Base-by-base conservation (phyloP, 2,888 invertebrate species). In the Coenonympha glycerion region DNA sequence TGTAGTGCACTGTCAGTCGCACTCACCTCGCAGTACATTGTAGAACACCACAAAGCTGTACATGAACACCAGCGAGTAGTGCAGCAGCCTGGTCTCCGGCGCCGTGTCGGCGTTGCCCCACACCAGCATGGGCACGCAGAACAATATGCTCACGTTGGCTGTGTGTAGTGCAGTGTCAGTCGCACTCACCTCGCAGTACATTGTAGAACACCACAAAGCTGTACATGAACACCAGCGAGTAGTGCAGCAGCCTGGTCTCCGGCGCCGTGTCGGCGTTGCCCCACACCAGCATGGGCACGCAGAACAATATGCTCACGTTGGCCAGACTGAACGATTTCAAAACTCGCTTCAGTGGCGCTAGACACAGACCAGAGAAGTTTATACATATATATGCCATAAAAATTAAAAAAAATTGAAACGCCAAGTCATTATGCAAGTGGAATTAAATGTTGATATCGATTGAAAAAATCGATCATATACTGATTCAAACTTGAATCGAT, bases 281-380 rank as follows among this genome's bases (percentile, higher is more conserved):
- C 92, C 92, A 92, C 54, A 92, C 91, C 52, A 91, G 72, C 63
- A 88, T 88, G 0, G 92, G 92, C 13, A 92, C 65, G 2, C 91
- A 71, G 48, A 92, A 82, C 60, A 92, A 84, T 11, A 87, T 80
- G 45, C 90, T 89, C 64, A 88, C 88, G 67, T 90, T 87, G 0
- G 90, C 90, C 52, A 92, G 71, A 0, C 90, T 88, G 55, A 91
- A 85, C 1, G 90, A 89, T 64, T 91, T 91, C 52, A 89, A 68
- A 11, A 90, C 64, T 6, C 71, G 64, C 6, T 60, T 48, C 0
- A 78, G 50, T 0, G 65, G 55, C 36, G 78, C 87, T 85, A 70
- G 6, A 63, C 8, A 39, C 21, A 3, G 9, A 6, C 16, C 15
- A 3, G 3, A 1, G 5, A 9, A 1, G 15, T 26, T 15, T 15